These are phyloP conservation scores for Dolichomitus sp. DNA, from an alignment of 2,888 invertebrate species.

Conservation along the genomic window DNA sequence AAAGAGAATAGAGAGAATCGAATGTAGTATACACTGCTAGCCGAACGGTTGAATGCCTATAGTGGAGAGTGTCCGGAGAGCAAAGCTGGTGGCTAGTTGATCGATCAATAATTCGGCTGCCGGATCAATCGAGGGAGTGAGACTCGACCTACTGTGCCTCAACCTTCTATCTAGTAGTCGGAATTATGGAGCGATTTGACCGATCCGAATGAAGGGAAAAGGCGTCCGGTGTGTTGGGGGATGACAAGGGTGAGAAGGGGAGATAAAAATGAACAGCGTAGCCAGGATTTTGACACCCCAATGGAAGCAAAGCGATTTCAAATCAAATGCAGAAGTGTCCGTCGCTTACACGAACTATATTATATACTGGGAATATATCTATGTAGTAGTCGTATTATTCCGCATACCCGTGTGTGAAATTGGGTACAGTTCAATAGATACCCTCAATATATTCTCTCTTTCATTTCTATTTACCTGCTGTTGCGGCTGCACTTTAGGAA, in stretches of 20 bases:
- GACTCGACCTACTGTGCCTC: background rate
- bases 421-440: background rate
- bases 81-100: background rate
- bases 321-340: constrained; percentile 6
- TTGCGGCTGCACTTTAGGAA: background rate
- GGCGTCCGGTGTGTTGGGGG: background rate
- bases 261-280: background rate
- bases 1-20: constrained; percentile 39
- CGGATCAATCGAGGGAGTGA: constrained; percentile 21
- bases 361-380: background rate
- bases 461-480: constrained; percentile 2
- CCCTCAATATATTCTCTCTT: background rate
- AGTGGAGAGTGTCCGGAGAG: background rate
- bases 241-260: constrained; percentile 2
- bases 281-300: background rate
- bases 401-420: background rate
- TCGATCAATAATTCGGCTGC: constrained; percentile 33
- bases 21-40: constrained; percentile 22
- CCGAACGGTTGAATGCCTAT: constrained; percentile 3
- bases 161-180: background rate
- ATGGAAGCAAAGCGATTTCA: background rate
- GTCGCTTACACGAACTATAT: background rate
- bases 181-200: constrained; percentile 22
- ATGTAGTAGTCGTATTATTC: background rate
- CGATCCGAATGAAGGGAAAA: constrained; percentile 1